Evolutionary conservation across 2,797 vertebrate genomes (phyloP).

Genomic region (Takifugu rubripes): DNA sequence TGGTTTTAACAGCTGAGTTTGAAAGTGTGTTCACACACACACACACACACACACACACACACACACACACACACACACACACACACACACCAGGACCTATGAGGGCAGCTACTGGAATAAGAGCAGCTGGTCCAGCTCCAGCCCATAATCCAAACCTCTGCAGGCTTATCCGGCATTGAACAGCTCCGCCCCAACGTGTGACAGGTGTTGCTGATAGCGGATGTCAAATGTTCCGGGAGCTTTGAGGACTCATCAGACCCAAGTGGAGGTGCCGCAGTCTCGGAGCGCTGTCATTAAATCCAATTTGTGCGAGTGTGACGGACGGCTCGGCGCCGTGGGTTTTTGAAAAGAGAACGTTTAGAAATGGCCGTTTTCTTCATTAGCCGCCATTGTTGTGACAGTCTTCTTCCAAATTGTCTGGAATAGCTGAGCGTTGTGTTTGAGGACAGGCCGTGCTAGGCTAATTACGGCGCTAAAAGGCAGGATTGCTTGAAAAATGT

Average conservation of each 20-base stretch:
- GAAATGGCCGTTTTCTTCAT: constrained; percentile 41
- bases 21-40: too few species aligned
- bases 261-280: too few species aligned
- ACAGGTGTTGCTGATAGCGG: not conserved
- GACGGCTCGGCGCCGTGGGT: constrained; percentile 11
- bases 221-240: not conserved
- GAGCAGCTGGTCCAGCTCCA: not conserved
- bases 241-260: not conserved
- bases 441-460: constrained; percentile 52
- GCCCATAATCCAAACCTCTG: too few species aligned
- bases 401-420: constrained; percentile 49
- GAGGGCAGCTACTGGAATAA: too few species aligned
- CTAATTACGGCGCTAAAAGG: constrained; percentile 61
- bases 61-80: too few species aligned
- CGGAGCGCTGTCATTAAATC: constrained; percentile 2
- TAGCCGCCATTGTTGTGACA: constrained; percentile 55
- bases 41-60: too few species aligned
- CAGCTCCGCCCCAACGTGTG: too few species aligned
- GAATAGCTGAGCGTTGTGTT: constrained; percentile 56
- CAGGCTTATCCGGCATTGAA: too few species aligned
- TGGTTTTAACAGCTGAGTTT: too few species aligned
- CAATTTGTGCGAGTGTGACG: constrained; percentile 11
- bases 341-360: constrained; percentile 25
- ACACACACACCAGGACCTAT: too few species aligned
- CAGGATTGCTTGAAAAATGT: constrained; percentile 58